Conservation (phyloP, 2,888 invertebrate species). For the Caenorhabditis drosophilae region DNA sequence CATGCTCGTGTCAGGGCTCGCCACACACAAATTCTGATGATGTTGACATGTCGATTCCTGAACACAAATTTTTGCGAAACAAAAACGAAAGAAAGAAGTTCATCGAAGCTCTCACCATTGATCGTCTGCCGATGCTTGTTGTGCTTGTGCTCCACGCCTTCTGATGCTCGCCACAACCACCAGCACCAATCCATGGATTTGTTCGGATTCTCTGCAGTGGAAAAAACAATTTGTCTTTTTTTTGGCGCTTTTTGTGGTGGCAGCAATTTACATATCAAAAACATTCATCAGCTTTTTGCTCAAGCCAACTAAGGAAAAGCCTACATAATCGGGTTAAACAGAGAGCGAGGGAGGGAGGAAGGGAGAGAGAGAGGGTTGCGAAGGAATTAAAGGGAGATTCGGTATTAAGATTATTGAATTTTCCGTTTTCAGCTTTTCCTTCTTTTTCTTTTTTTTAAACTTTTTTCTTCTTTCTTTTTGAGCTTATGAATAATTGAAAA, state of each 20-base stretch:
- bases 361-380: no score
- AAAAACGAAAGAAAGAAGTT: neutral
- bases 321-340: no score
- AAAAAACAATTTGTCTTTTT: slow-evolving; percentile 17
- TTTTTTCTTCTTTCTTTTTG: no score
- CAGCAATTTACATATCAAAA: no score
- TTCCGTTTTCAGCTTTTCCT: slow-evolving; percentile 8
- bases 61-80: neutral
- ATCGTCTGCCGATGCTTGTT: neutral
- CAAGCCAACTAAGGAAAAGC: no score
- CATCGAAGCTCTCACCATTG: slow-evolving; percentile 1
- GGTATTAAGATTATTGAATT: no score
- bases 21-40: slow-evolving; percentile 36
- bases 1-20: slow-evolving; percentile 43
- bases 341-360: no score
- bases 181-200: slow-evolving; percentile 48
- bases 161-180: no score
- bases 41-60: slow-evolving; percentile 16
- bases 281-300: no score
- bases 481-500: no score
- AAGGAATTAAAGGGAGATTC: no score
- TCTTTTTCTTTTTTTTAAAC: neutral
- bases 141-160: slow-evolving; percentile 32
- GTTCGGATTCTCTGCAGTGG: slow-evolving; percentile 48
- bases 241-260: no score